Evolutionary conservation across 2,888 invertebrate genomes (phyloP).

Genomic region (Clusia tigrina): DNA sequence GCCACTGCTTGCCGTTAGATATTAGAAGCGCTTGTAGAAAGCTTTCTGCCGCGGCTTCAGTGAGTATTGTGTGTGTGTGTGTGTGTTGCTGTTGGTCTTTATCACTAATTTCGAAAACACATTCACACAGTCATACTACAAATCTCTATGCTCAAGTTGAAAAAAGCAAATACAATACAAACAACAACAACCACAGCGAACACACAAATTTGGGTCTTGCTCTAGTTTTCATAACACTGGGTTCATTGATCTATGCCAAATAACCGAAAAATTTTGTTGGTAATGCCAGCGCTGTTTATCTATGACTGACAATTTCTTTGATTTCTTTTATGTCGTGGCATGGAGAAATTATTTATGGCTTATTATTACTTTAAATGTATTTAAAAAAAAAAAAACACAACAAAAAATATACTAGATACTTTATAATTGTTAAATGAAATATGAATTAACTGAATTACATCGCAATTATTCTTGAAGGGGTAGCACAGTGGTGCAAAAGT

Average conservation of each 20-base stretch:
- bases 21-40: neutral
- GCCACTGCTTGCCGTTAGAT: no score
- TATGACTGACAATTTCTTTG: no score
- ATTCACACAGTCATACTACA: neutral
- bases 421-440: no score
- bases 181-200: constrained; percentile 2
- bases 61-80: neutral
- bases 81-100: neutral
- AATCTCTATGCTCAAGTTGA: neutral
- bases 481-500: no score
- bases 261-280: constrained; percentile 36
- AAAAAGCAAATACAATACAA: neutral
- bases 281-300: neutral
- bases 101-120: constrained; percentile 8
- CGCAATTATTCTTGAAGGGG: no score
- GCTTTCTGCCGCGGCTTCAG: neutral
- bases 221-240: constrained; percentile 57
- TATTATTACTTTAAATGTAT: no score
- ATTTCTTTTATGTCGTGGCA: neutral
- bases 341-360: no score
- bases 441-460: no score
- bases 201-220: constrained; percentile 56
- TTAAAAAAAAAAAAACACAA: no score
- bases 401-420: no score
- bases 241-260: constrained; percentile 58